Percentiles rank a stretch among this genome's conserved stretches.
phyloP scores from a whole-genome alignment of 2,888 invertebrate species.

The Agonopterix subpropinquella region DNA sequence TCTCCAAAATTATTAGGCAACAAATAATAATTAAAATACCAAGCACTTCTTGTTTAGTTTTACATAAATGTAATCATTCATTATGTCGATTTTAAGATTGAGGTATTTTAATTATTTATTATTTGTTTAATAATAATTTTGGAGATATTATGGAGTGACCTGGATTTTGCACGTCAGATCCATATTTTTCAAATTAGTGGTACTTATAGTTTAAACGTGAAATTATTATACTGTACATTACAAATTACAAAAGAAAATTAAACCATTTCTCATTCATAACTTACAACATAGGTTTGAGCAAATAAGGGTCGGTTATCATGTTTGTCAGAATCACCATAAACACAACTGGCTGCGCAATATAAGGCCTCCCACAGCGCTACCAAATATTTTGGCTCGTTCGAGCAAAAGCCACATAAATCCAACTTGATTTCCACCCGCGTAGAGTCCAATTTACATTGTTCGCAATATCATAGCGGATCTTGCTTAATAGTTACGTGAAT shows the following conservation, averaged over 20 bases:
- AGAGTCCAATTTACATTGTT: slow-evolving; percentile 15
- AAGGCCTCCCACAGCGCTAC: slow-evolving; percentile 24
- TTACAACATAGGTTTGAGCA: slow-evolving; percentile 7
- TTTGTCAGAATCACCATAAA: slow-evolving; percentile 37
- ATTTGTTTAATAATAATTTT: too few species aligned
- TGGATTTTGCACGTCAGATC: too few species aligned
- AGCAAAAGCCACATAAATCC: slow-evolving; percentile 5
- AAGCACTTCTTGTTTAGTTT: too few species aligned
- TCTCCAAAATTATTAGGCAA: too few species aligned
- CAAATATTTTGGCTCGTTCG: slow-evolving; percentile 16
- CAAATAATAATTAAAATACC: too few species aligned
- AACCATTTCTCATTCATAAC: neutral
- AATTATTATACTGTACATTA: too few species aligned
- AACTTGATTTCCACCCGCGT: slow-evolving; percentile 10
- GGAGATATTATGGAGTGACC: too few species aligned
- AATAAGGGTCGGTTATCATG: slow-evolving; percentile 27
- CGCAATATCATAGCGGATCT: slow-evolving; percentile 13
- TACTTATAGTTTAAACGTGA: too few species aligned
- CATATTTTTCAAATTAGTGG: too few species aligned
- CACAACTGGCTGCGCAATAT: slow-evolving; percentile 38
- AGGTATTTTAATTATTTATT: too few species aligned
- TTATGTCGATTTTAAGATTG: too few species aligned
- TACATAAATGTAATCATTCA: too few species aligned
- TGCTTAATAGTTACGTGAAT: slow-evolving; percentile 26
- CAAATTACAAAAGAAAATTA: neutral